Base-by-base conservation (phyloP, 2,113 vertebrate genomes). In the Serinus canaria region DNA sequence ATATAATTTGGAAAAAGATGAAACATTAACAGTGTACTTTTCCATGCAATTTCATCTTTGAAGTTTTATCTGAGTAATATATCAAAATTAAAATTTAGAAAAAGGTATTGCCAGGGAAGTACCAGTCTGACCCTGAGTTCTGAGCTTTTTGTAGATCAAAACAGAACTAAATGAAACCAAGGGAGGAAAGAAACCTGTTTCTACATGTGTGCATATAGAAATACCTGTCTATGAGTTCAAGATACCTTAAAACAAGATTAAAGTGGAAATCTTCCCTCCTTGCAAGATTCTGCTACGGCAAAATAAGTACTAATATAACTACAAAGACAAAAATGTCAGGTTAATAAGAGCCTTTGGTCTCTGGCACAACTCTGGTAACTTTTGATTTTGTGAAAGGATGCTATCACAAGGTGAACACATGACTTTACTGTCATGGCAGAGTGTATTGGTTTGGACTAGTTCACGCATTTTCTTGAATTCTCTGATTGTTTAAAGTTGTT, bases 1-100 rank as follows among this genome's bases (percentile, higher is more conserved):
- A 75, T 37, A 62, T 58, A 15, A 92, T 95, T 90, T 91, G 55
- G 83, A 70, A 84, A 89, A 91, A 74, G 89, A 94, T 30, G n/a
- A 50, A 58, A 91, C 60, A 23, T 82, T 92, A 95, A 55, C 11
- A 88, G 18, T 2, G 5, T 69, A 80, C 50, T 35, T 56, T 92
- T 43, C 82, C 8, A 2, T 68, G 74, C 53, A 87, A 62, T 70
- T 94, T 62, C n/a, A 53, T 52, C 50, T 90, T 83, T 80, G 59
- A 93, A 70, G 25, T 56, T 87, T 77, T 83, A 90, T 63, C 52
- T 60, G 43, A 78, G 55, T 28, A 23, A 52, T 53, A 63, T 4
- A 23, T 37, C 52, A 75, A 87, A 94, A 82, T 8, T 47, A 74
- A 90, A 83, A 62, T 58, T 44, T 58, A 44, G 31, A 78, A 47